phyloP scores from a whole-genome alignment of 37 sponge, comb jelly and placozoan genomes.

The Haliclona indistincta region DNA sequence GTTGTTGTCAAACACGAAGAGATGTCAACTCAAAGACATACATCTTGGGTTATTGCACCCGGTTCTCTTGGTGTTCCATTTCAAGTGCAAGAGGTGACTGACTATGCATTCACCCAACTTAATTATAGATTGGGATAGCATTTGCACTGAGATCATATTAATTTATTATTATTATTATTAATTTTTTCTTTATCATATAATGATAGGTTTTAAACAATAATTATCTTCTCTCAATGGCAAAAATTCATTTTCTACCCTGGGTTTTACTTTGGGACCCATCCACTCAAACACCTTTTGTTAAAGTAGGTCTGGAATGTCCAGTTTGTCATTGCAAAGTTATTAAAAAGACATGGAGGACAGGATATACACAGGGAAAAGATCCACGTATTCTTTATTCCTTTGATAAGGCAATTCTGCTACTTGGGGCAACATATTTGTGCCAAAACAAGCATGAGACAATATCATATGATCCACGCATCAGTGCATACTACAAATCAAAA shows the following conservation, averaged over 20 bases:
- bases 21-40: too few relatives aligned
- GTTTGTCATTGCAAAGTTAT: neutral
- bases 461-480: slow-evolving; percentile 26
- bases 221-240: too few relatives aligned
- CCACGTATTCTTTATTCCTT: slow-evolving; percentile 16
- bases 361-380: slow-evolving; percentile 3
- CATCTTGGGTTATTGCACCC: too few relatives aligned
- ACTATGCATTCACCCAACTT: too few relatives aligned
- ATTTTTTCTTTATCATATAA: too few relatives aligned
- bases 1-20: too few relatives aligned
- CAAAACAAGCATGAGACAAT: slow-evolving; percentile 17
- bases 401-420: neutral
- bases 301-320: neutral
- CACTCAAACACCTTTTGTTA: neutral
- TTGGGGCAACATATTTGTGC: slow-evolving; percentile 24
- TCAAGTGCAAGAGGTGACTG: too few relatives aligned
- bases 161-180: too few relatives aligned
- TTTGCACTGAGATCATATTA: too few relatives aligned
- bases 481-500: neutral
- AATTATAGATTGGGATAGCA: too few relatives aligned
- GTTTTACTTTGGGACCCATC: slow-evolving; percentile 21
- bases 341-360: slow-evolving; percentile 25
- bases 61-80: too few relatives aligned
- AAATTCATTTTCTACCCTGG: slow-evolving; percentile 23
- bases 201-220: too few relatives aligned